Evolutionary conservation across 2,888 invertebrate species (phyloP).

Genomic region (Mongoloraphidia duomilia): DNA sequence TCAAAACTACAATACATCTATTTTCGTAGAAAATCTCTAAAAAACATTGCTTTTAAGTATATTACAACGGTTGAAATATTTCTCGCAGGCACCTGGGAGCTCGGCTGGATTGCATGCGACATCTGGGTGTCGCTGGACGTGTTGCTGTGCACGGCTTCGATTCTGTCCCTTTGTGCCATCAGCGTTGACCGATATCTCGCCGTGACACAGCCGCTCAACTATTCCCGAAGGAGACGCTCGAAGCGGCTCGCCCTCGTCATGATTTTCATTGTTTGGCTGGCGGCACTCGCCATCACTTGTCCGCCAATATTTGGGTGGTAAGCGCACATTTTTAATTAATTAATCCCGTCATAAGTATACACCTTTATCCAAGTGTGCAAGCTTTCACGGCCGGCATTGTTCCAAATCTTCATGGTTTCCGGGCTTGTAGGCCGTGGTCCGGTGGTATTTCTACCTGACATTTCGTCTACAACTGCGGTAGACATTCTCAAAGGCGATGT

Average conservation of each 20-base stretch:
- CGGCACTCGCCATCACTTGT: conserved; percentile 82
- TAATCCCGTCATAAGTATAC: neutral
- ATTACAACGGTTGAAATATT: no score
- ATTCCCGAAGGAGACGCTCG: conserved; percentile 75
- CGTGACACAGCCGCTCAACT: conserved; percentile 83
- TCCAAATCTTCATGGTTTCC: no score
- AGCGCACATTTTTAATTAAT: conserved; percentile 22
- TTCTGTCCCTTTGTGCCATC: conserved; percentile 84
- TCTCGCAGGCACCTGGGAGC: conserved; percentile 63
- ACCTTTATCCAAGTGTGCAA: no score
- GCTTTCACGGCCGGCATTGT: no score
- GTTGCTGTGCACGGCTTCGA: conserved; percentile 84
- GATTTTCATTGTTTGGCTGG: conserved; percentile 81
- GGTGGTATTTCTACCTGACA: no score
- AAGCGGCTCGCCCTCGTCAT: conserved; percentile 72
- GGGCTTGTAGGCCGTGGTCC: no score
- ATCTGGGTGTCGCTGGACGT: conserved; percentile 91
- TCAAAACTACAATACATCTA: no score
- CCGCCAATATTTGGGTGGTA: conserved; percentile 89
- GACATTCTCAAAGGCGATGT: no score
- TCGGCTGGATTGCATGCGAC: conserved; percentile 77
- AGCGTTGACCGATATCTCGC: conserved; percentile 84
- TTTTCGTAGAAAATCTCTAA: no score
- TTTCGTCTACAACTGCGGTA: no score
- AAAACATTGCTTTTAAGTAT: no score